Evolutionary conservation across 2,888 invertebrate species (phyloP).

Genomic region (Drosophila rellima): DNA sequence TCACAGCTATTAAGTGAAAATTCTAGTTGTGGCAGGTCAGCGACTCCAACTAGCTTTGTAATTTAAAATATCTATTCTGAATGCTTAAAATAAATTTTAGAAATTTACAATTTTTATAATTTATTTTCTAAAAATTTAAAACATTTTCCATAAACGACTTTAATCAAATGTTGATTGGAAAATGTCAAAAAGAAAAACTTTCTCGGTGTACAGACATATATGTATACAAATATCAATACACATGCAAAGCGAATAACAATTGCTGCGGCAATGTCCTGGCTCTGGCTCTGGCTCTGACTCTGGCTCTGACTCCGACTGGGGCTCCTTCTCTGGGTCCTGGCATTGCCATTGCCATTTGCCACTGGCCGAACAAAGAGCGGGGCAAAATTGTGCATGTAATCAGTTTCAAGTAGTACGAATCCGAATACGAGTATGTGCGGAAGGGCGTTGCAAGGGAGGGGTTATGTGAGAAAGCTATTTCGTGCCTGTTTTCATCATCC

Average conservation of each 20-base stretch:
- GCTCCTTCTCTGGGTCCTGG: slow-evolving; percentile 11
- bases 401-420: slow-evolving; percentile 69
- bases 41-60: too few relatives aligned
- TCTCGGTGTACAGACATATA: neutral
- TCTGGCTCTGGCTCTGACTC: neutral
- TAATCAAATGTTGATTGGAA: too few relatives aligned
- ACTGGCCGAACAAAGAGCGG: slow-evolving; percentile 69
- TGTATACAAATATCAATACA: slow-evolving; percentile 42
- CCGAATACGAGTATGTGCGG: slow-evolving; percentile 47
- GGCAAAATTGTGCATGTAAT: slow-evolving; percentile 80
- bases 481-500: slow-evolving; percentile 20
- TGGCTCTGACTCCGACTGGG: neutral
- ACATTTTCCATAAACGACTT: too few relatives aligned
- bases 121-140: too few relatives aligned
- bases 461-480: slow-evolving; percentile 66
- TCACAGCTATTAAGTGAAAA: too few relatives aligned
- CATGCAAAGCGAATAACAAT: slow-evolving; percentile 62
- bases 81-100: too few relatives aligned
- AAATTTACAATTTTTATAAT: too few relatives aligned
- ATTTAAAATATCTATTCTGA: too few relatives aligned
- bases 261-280: slow-evolving; percentile 55
- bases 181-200: too few relatives aligned
- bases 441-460: neutral
- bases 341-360: slow-evolving; percentile 42
- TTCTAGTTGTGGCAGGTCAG: too few relatives aligned